A percentile compares a stretch with the other conserved stretches of the same genome.
Conservation (phyloP, 1,140 invertebrate genomes). For the Ceratina calcarata region DNA sequence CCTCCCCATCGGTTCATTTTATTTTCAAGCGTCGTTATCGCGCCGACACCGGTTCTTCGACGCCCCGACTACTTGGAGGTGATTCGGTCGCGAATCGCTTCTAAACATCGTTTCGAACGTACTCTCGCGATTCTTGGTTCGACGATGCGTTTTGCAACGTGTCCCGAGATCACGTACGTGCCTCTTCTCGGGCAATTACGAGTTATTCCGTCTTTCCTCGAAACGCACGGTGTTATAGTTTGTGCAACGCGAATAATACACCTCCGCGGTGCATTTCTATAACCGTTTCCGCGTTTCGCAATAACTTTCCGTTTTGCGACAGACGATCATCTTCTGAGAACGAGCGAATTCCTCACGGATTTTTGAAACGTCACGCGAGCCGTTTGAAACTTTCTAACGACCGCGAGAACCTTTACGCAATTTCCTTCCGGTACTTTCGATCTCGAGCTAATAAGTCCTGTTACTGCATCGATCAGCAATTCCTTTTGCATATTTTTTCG, state of each 20-base stretch:
- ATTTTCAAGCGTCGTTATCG: slow-evolving; percentile 41
- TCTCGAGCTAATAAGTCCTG: no score
- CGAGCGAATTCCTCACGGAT: neutral
- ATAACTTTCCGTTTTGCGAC: slow-evolving; percentile 51
- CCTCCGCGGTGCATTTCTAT: slow-evolving; percentile 59
- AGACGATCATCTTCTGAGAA: neutral
- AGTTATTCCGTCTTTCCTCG: slow-evolving; percentile 29
- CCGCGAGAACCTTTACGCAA: slow-evolving; percentile 18
- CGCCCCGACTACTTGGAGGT: no score
- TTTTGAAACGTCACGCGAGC: neutral
- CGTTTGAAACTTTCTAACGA: slow-evolving; percentile 27
- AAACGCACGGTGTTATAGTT: slow-evolving; percentile 47
- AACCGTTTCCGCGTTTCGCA: slow-evolving; percentile 71
- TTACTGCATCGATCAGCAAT: neutral
- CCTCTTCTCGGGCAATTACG: slow-evolving; percentile 33
- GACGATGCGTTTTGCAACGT: no score
- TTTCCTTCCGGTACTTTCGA: slow-evolving; percentile 38
- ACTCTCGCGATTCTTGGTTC: no score
- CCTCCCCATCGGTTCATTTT: slow-evolving; percentile 55
- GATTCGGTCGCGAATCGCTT: no score
- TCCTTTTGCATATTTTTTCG: neutral
- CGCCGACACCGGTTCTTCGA: no score
- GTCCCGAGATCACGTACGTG: no score
- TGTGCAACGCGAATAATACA: slow-evolving; percentile 60
- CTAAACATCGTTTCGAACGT: no score